Base-by-base conservation (phyloP, 2,113 vertebrate genomes). In the Alethe castanea region DNA sequence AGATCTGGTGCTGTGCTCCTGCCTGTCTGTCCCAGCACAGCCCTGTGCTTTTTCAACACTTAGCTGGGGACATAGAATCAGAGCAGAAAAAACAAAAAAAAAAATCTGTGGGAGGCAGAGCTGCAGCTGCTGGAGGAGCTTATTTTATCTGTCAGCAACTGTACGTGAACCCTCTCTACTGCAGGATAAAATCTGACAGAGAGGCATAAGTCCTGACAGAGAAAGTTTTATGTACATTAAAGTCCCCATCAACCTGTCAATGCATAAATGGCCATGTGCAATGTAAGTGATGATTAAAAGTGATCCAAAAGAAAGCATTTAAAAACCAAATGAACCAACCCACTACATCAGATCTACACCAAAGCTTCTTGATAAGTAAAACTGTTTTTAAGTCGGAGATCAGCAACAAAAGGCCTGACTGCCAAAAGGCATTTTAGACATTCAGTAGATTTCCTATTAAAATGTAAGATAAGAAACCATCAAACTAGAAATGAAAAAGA, bases 91-190 rank as follows among this genome's bases (percentile, higher is more conserved):
- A 40, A 35, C 35, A 35, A 35, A 35, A 74, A 92, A 82, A 73
- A 90, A 83, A 81, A 54, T 52, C 81, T 82, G 90, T 91, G 84
- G 81, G 91, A 95, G 87, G 74, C 81, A 95, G 61, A 94, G 54
- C 88, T 91, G 91, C 94, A 97, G 96, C 94, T 97, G 96, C 84
- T 90, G 66, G 93, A 87, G 87, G 78, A 96, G 94, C 93, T 94
- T 95, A 95, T 96, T 95, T 96, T 95, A 72, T 97, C 96, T 96
- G 95, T 96, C 95, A 97, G 91, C 94, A 95, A 65, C 94, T 95
- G 73, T 47, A 87, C 45, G n/a, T 65, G 87, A 96, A 90, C 91
- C 93, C 84, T 94, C 91, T 95, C 94, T 87, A 65, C 90, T 95
- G 81, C 87, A 90, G 96, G 93, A 96, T 95, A 95, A 96, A 95